Evolutionary conservation across 2,888 invertebrate genomes (phyloP), one percentile per base, ranked within the genome.

Genomic region (Siphlonurus alternatus): DNA sequence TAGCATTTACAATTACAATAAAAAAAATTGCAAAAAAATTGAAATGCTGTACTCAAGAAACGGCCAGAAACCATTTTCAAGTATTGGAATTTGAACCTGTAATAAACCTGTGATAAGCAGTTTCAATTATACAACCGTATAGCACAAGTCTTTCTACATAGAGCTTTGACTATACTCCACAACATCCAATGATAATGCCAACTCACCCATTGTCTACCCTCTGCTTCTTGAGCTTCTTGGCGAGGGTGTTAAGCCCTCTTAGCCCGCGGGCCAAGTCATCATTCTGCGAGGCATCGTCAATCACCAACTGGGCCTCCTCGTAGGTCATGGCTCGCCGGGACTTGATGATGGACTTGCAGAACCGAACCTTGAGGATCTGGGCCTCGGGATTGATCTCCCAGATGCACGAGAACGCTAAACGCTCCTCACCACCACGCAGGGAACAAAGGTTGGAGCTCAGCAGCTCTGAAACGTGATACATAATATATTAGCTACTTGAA

Each of bases 401-500:
- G 61, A 99, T 79, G 67, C 93, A 93, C 0, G 97, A 95, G 74
- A 99, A 99, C 0, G 98, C 96, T 72, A 98, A 86, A 67, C 95
- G 81, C 72, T 94, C 94, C 69, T 89, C 94, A 20, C 87, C 86
- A 0, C 91, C 93, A 60, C 93, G 83, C 64, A 99, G 77, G 0
- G 99, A 99, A 75, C 98, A 99, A 61, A 99, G 76, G 77, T 99
- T 97, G 0, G 94, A 93, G 76, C 96, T 96, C 0, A 99, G 81
- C 62, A 97, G 76, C 70, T 91, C 94, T 75, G 83, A 77, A 74
- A 80, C n/a, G n/a, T n/a, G n/a, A n/a, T n/a, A n/a, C n/a, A n/a
- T n/a, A n/a, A n/a, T 63, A 64, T 62, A 64, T 64, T 25, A 51
- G 20, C n/a, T n/a, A n/a, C n/a, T n/a, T n/a, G n/a, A n/a, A n/a